Evolutionary conservation across 2,797 vertebrate species (phyloP).

Genomic region (Malacoctenus gilli): DNA sequence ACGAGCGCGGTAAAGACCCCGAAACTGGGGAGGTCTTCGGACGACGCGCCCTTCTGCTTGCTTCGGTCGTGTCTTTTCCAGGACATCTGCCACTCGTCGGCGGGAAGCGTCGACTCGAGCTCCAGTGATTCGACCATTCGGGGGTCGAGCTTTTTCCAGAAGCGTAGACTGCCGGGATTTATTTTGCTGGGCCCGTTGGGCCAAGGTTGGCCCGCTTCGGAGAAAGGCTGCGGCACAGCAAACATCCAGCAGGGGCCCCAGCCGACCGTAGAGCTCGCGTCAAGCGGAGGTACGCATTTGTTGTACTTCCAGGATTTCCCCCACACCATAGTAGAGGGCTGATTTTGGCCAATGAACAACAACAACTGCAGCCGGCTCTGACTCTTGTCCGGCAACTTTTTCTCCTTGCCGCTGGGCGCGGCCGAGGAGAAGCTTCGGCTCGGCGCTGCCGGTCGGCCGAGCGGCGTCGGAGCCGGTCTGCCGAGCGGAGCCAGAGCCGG

Average conservation of each 20-base stretch:
- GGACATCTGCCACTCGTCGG: slow-evolving; percentile 62
- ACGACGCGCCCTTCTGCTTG: slow-evolving; percentile 9
- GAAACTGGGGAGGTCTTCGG: slow-evolving; percentile 1
- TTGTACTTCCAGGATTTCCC: slow-evolving; percentile 72
- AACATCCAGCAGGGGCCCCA: slow-evolving; percentile 75
- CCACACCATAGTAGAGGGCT: slow-evolving; percentile 65
- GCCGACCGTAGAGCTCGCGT: slow-evolving; percentile 21
- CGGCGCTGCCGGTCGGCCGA: slow-evolving; percentile 4
- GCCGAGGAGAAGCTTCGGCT: slow-evolving; percentile 14
- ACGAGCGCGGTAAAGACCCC: slow-evolving; percentile 31
- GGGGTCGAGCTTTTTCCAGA: slow-evolving; percentile 50
- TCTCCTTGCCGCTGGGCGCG: slow-evolving; percentile 16
- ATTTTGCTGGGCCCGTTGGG: slow-evolving; percentile 39
- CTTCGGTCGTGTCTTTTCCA: slow-evolving; percentile 55
- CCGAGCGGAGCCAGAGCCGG: not conserved
- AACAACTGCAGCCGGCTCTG: slow-evolving; percentile 40
- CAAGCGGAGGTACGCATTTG: slow-evolving; percentile 45
- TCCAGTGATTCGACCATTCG: slow-evolving; percentile 34
- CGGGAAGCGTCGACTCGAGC: slow-evolving; percentile 21
- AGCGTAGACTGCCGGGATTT: slow-evolving; percentile 19
- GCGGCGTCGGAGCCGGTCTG: not conserved
- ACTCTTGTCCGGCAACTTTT: slow-evolving; percentile 29
- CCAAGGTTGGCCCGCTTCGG: slow-evolving; percentile 56
- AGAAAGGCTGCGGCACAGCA: slow-evolving; percentile 57
- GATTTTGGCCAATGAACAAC: slow-evolving; percentile 48